Base-by-base conservation (phyloP, 92 coral and sea anemone species). In the Porites lobata region DNA sequence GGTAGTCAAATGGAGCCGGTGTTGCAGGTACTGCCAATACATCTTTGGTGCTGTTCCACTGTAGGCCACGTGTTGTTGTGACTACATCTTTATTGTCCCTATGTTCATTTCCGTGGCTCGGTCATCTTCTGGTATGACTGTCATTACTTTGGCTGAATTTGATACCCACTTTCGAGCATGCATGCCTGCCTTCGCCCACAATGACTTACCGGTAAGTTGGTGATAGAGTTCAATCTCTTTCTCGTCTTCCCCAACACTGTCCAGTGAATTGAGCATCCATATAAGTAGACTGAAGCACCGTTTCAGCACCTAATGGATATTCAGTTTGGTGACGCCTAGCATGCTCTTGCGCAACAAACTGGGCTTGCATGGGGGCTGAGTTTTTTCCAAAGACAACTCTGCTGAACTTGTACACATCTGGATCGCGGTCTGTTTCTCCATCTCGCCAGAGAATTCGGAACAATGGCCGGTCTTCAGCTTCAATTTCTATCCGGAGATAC, bases 301-400 rank as follows among this genome's bases (percentile, higher is more conserved):
- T 86, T 50, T 78, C 87, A 9, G 91, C 93, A 43, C 84, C 88
- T 12, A 69, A 9, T 63, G 85, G 90, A 38, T 66, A 79, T 7
- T 18, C 20, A 18, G 54, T n/a, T 26, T 83, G 20, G 26, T 91
- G 76, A 59, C 77, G 61, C 10, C 86, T 21, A 9, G 94, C 86
- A 81, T 92, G 72, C 65, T 92, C 91, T 64, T 89, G 95, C 11
- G 81, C 82, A 6, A 84, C 89, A 29, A 89, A 75, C 83, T 89
- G 88, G 9, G 93, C 51, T 26, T 92, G 82, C 88, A 89, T 78
- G 11, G 79, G 87, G 9, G 84, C 78, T 1, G 90, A 82, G 64
- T 88, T 91, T 13, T 87, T 88, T 66, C 90, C 94, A 64, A 89
- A 92, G n/a, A 74, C 78, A 1, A 85, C 88, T 65, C 82, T 50